phyloP scores from a whole-genome alignment of 2,797 vertebrate species.

The Catharus ustulatus region DNA sequence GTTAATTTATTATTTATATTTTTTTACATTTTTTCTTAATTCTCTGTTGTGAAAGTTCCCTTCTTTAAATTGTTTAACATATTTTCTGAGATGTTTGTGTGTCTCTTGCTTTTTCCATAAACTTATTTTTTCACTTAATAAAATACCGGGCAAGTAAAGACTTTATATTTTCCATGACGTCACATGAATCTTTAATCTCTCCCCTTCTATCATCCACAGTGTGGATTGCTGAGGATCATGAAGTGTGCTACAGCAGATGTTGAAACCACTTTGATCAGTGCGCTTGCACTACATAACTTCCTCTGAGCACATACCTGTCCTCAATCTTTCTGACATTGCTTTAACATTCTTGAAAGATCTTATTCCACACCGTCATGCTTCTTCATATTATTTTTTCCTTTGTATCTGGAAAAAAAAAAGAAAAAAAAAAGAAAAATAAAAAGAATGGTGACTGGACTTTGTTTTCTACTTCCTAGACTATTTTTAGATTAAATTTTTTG shows the following conservation, averaged over 20 bases:
- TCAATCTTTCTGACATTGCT: neutral
- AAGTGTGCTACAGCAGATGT: neutral
- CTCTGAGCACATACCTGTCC: neutral
- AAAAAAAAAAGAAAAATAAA: no score
- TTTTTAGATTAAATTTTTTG: neutral
- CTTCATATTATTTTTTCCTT: neutral
- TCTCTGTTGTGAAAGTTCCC: neutral
- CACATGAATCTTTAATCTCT: neutral
- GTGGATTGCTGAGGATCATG: neutral
- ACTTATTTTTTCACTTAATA: neutral
- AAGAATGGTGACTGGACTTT: neutral
- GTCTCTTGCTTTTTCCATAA: neutral
- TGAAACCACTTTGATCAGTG: neutral
- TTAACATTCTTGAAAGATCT: neutral
- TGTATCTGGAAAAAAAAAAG: rapidly evolving
- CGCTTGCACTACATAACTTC: neutral
- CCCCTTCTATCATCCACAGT: neutral
- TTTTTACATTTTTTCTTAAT: neutral
- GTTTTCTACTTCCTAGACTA: neutral
- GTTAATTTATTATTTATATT: no score
- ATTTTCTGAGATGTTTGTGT: neutral
- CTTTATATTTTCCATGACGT: neutral
- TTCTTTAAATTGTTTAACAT: neutral
- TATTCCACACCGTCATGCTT: neutral
- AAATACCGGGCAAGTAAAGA: neutral